These are phyloP conservation scores for Rhagoletis zephyria DNA, from an alignment of 1,140 invertebrate genomes.

Conservation along the genomic window DNA sequence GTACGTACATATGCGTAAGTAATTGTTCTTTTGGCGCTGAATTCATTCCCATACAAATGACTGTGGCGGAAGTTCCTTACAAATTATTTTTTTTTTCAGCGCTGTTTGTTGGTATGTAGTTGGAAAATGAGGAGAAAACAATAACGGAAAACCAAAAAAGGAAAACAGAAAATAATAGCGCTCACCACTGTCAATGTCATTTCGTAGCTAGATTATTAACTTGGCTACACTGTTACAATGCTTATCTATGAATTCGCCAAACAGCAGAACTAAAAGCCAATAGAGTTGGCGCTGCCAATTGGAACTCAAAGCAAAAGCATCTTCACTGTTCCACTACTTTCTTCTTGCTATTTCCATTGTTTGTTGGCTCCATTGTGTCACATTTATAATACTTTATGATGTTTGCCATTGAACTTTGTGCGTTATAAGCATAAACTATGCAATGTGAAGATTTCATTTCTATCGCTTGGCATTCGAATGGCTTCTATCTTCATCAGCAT, in stretches of 20 bases:
- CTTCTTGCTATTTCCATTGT: not conserved
- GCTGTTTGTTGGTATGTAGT: slow-evolving; percentile 5
- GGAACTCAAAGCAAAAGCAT: not conserved
- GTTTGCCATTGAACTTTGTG: slow-evolving; percentile 51
- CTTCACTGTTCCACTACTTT: not conserved
- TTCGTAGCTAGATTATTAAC: slow-evolving; percentile 20
- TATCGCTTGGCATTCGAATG: not conserved
- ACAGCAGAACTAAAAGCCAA: not conserved
- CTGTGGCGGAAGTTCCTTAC: slow-evolving; percentile 4
- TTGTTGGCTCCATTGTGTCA: slow-evolving; percentile 29
- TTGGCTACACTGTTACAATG: not conserved
- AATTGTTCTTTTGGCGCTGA: slow-evolving; percentile 15
- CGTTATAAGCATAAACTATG: slow-evolving; percentile 42
- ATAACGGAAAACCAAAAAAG: not conserved
- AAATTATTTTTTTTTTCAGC: not conserved
- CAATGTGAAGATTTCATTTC: slow-evolving; percentile 10
- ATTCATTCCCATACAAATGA: not conserved
- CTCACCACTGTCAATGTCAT: not conserved
- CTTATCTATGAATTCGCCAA: not conserved
- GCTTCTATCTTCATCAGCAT: slow-evolving; percentile 14
- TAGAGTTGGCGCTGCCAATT: not conserved
- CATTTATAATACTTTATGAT: slow-evolving; percentile 50
- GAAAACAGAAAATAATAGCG: not conserved
- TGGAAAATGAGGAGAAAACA: not conserved
- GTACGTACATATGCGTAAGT: not conserved